Conservation (phyloP, 1,140 invertebrate species). For the Micrasema minimum region DNA sequence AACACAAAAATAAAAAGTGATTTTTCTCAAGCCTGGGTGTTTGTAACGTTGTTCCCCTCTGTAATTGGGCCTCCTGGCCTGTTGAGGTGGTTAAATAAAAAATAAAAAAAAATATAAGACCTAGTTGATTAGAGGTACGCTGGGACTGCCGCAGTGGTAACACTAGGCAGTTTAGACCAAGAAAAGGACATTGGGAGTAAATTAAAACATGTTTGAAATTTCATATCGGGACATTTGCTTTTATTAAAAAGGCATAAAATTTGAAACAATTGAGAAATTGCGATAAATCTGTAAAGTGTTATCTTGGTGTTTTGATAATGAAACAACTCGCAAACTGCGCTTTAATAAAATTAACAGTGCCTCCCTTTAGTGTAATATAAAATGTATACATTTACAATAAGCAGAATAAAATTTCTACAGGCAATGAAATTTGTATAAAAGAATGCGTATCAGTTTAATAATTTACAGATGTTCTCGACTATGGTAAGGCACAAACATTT, state of each 20-base stretch:
- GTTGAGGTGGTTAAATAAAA: too few relatives aligned
- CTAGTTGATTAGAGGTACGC: too few relatives aligned
- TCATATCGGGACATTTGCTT: constrained; percentile 49
- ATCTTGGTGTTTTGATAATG: constrained; percentile 49
- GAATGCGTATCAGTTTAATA: constrained; percentile 12
- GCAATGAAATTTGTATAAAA: constrained; percentile 28
- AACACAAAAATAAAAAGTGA: too few relatives aligned
- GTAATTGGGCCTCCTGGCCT: too few relatives aligned
- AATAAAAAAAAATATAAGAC: too few relatives aligned
- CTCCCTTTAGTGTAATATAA: constrained; percentile 16
- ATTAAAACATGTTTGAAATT: constrained; percentile 28
- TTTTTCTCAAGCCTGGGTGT: too few relatives aligned
- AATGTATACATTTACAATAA: constrained; percentile 29
- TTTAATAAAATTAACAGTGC: constrained; percentile 28
- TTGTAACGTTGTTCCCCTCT: too few relatives aligned
- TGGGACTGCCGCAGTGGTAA: too few relatives aligned
- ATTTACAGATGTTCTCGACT: constrained; percentile 21
- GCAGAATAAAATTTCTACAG: constrained; percentile 18
- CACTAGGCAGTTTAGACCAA: too few relatives aligned
- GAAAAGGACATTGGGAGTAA: constrained; percentile 5
- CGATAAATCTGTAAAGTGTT: constrained; percentile 20
- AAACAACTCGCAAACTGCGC: constrained; percentile 29
- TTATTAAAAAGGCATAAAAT: constrained; percentile 48
- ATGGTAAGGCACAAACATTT: constrained; percentile 37
- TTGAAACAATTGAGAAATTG: constrained; percentile 46